These are phyloP conservation scores for Mycteria americana DNA, from an alignment of 2,797 vertebrate genomes.

Conservation along the genomic window DNA sequence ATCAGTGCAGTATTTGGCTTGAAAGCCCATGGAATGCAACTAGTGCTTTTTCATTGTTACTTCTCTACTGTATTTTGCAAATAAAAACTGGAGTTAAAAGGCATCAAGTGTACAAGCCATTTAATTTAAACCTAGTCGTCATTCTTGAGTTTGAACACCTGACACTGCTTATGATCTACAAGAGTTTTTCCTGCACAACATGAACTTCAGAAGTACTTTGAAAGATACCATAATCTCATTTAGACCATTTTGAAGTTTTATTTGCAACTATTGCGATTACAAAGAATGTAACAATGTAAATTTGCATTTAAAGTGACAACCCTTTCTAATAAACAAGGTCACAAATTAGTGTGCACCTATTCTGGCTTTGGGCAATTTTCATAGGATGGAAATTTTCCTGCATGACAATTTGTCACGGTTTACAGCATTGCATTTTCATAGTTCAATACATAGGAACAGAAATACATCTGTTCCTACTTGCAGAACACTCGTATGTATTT, in stretches of 20 bases:
- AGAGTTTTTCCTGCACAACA: background rate
- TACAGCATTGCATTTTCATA: background rate
- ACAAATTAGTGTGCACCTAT: constrained; percentile 52
- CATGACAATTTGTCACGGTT: background rate
- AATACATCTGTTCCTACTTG: constrained; percentile 16
- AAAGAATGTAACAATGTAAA: constrained; percentile 85
- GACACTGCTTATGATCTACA: background rate
- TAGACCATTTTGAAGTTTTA: constrained; percentile 81
- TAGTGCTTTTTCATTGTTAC: background rate
- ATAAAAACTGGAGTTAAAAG: background rate
- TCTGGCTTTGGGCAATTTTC: constrained; percentile 48
- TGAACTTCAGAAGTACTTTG: background rate
- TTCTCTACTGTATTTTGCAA: background rate
- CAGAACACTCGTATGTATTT: background rate
- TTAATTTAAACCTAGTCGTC: background rate
- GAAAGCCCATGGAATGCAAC: background rate
- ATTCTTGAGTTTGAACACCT: background rate
- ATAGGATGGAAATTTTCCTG: constrained; percentile 20
- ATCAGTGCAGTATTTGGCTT: background rate
- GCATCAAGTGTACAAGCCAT: background rate
- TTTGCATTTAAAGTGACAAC: constrained; percentile 89
- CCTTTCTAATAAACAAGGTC: constrained; percentile 79
- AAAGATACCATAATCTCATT: constrained; percentile 60
- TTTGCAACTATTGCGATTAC: constrained; percentile 93
- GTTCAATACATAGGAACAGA: constrained; percentile 28